Percentiles rank a stretch among this genome's conserved stretches.
Conservation (phyloP, 1,140 invertebrate species). For the Calephelis nemesis region DNA sequence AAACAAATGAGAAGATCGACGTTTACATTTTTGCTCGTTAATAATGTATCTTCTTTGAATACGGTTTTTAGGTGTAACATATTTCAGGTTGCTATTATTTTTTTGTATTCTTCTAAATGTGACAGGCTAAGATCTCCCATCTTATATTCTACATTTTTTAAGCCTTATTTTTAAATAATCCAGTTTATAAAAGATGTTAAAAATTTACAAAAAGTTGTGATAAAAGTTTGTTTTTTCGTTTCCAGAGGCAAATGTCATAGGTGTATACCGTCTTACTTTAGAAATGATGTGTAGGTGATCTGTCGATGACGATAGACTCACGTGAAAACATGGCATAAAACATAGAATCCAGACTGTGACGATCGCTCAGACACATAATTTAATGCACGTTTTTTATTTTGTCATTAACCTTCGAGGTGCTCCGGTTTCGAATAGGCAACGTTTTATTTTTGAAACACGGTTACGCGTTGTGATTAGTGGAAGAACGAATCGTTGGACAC, state of each 20-base stretch:
- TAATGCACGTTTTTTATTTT: slow-evolving; percentile 74
- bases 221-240: not conserved
- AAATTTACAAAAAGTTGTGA: not conserved
- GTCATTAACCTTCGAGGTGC: slow-evolving; percentile 76
- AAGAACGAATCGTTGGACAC: slow-evolving; percentile 53
- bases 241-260: not conserved
- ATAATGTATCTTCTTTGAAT: not conserved
- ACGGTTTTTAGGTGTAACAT: too few species aligned
- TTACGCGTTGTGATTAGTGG: slow-evolving; percentile 55
- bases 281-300: not conserved
- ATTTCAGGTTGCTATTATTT: not conserved
- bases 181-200: too few species aligned
- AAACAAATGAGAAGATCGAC: slow-evolving; percentile 9
- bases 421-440: slow-evolving; percentile 73
- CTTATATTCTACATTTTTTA: too few species aligned
- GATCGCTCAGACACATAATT: slow-evolving; percentile 59
- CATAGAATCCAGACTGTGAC: slow-evolving; percentile 46
- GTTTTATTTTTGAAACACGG: slow-evolving; percentile 77
- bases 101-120: not conserved
- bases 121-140: too few species aligned
- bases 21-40: slow-evolving; percentile 1
- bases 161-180: too few species aligned
- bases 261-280: not conserved
- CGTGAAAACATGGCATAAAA: slow-evolving; percentile 39
- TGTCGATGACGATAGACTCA: slow-evolving; percentile 42